A percentile compares a stretch with the other conserved stretches of the same genome.
phyloP scores from a whole-genome alignment of 2,888 invertebrate species.

The Sesia apiformis region DNA sequence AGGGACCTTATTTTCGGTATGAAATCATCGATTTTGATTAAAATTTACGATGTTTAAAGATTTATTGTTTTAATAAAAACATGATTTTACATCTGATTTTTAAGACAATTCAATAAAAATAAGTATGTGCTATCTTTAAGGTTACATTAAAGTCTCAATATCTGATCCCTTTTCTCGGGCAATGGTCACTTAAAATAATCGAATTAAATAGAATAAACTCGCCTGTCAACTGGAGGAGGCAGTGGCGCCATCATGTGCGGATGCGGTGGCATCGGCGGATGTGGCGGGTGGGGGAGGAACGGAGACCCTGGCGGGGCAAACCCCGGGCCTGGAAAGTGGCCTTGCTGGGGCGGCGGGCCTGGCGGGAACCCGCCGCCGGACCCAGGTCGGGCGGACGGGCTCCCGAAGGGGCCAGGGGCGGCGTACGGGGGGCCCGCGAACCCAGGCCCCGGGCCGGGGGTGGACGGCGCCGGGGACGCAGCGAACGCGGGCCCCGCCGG shows the following conservation, averaged over 20 bases:
- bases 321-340: conserved; percentile 83
- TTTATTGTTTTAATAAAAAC: too few relatives aligned
- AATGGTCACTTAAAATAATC: too few relatives aligned
- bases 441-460: conserved; percentile 83
- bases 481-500: conserved; percentile 81
- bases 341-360: conserved; percentile 78
- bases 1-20: too few relatives aligned
- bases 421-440: conserved; percentile 80
- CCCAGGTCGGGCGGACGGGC: conserved; percentile 80
- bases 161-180: too few relatives aligned
- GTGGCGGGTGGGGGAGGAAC: conserved; percentile 88
- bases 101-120: too few relatives aligned
- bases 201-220: conserved; percentile 34
- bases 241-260: conserved; percentile 70
- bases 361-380: conserved; percentile 90
- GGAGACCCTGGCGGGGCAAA: conserved; percentile 85
- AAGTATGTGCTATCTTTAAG: too few relatives aligned
- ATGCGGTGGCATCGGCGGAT: conserved; percentile 88
- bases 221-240: conserved; percentile 88
- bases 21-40: too few relatives aligned
- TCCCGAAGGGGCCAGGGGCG: conserved; percentile 78
- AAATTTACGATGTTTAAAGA: too few relatives aligned
- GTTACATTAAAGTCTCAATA: too few relatives aligned
- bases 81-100: too few relatives aligned
- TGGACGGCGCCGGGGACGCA: conserved; percentile 81